These are phyloP conservation scores for Hirtodrosophila duncani DNA, from an alignment of 2,888 invertebrate species.

Conservation along the genomic window DNA sequence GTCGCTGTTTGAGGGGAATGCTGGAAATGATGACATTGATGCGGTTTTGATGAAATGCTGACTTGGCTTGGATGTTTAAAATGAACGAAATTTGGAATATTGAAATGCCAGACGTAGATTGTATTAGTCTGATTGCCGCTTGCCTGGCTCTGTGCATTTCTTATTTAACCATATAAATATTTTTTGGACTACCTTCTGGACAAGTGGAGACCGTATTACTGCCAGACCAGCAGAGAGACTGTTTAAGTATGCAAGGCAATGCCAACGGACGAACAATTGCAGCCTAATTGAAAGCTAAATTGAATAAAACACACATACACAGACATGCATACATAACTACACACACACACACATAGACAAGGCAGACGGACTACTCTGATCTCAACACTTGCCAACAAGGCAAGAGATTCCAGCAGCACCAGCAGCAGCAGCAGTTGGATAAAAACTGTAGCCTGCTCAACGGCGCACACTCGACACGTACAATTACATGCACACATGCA, in stretches of 20 bases:
- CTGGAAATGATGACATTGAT: conserved; percentile 14
- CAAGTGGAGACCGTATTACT: no score
- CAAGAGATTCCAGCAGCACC: no score
- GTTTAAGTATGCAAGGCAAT: conserved; percentile 63
- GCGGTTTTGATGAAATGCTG: conserved; percentile 18
- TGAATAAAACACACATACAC: conserved; percentile 61
- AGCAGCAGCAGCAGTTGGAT: conserved; percentile 4
- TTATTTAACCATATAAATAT: conserved; percentile 30
- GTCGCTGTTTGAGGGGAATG: conserved; percentile 24
- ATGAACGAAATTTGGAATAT: no score
- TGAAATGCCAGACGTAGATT: no score
- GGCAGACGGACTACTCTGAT: conserved; percentile 14
- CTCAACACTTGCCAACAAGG: conserved; percentile 14
- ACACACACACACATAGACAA: conserved; percentile 24
- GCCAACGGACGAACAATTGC: conserved; percentile 68
- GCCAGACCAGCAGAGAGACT: conserved; percentile 34
- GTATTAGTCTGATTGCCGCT: no score
- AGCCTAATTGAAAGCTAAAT: conserved; percentile 72
- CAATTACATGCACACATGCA: conserved; percentile 45
- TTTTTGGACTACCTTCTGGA: conserved; percentile 11
- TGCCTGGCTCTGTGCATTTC: no score
- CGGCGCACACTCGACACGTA: conserved; percentile 65
- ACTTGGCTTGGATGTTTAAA: no score
- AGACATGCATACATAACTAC: conserved; percentile 16
- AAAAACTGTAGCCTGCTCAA: conserved; percentile 57